Conservation (phyloP, 2,888 invertebrate species). For the Andricus quercusramuli region DNA sequence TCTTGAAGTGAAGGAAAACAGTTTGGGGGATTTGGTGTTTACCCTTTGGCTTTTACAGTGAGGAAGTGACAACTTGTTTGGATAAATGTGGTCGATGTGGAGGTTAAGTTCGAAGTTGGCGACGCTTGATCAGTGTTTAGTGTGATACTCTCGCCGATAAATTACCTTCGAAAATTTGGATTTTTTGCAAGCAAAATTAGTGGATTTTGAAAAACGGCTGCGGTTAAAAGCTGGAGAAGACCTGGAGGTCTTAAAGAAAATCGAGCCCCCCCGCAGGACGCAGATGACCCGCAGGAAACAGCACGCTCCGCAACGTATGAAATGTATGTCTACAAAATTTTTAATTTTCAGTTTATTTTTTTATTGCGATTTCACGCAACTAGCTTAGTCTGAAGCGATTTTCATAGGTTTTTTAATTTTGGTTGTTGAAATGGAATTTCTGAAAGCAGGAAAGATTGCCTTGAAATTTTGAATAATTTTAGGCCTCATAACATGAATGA, state of each 20-base stretch:
- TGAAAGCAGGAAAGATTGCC: no score
- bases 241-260: conserved; percentile 69
- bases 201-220: conserved; percentile 48
- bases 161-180: neutral
- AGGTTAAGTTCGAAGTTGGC: conserved; percentile 14
- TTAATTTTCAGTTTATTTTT: no score
- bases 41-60: conserved; percentile 20
- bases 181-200: conserved; percentile 4
- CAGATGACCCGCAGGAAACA: conserved; percentile 81
- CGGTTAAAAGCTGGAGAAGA: conserved; percentile 56
- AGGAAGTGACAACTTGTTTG: conserved; percentile 15
- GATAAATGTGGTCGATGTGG: conserved; percentile 18
- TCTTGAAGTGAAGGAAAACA: neutral
- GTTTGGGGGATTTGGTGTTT: conserved; percentile 35
- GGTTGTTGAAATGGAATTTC: no score
- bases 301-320: conserved; percentile 81
- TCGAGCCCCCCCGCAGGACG: conserved; percentile 67
- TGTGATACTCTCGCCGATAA: conserved; percentile 43
- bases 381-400: no score
- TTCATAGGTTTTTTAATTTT: no score
- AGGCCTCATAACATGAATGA: neutral
- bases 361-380: no score
- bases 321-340: conserved; percentile 77
- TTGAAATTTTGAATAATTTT: neutral
- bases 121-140: conserved; percentile 27